A percentile compares a stretch with the other conserved stretches of the same genome.
Evolutionary conservation across 2,113 vertebrate species (phyloP).

Genomic region (Chlorodrepanis virens): DNA sequence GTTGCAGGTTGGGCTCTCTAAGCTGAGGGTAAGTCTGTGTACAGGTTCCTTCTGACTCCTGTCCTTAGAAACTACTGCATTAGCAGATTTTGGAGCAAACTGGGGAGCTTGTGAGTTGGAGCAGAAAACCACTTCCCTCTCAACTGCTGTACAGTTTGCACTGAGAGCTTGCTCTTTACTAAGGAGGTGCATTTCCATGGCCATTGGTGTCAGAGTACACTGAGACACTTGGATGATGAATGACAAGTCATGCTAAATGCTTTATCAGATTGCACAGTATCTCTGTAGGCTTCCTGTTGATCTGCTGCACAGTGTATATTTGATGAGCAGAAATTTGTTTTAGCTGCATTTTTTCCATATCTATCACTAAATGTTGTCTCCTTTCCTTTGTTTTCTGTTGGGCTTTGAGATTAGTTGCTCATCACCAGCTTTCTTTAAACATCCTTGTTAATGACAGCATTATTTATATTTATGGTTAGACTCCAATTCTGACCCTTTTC

Average conservation of each 20-base stretch:
- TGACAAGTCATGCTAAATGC: not conserved
- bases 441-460: not conserved
- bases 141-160: not conserved
- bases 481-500: not conserved
- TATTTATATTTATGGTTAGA: conserved; percentile 18
- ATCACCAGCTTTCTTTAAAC: conserved; percentile 10
- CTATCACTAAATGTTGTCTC: not conserved
- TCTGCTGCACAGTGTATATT: not conserved
- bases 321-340: not conserved
- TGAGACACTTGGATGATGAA: not conserved
- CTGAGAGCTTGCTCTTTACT: not conserved
- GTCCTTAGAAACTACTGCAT: not conserved
- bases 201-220: not conserved
- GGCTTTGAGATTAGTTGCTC: not conserved
- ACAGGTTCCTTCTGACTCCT: not conserved
- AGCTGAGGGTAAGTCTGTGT: not conserved
- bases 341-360: not conserved
- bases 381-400: not conserved
- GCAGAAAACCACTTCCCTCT: not conserved
- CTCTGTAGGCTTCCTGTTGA: not conserved
- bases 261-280: not conserved
- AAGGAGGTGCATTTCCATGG: not conserved
- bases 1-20: not conserved
- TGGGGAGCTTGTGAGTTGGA: not conserved
- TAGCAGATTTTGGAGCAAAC: not conserved